phyloP scores from a whole-genome alignment of 2,888 invertebrate species.

The Yponomeuta plumbellus region DNA sequence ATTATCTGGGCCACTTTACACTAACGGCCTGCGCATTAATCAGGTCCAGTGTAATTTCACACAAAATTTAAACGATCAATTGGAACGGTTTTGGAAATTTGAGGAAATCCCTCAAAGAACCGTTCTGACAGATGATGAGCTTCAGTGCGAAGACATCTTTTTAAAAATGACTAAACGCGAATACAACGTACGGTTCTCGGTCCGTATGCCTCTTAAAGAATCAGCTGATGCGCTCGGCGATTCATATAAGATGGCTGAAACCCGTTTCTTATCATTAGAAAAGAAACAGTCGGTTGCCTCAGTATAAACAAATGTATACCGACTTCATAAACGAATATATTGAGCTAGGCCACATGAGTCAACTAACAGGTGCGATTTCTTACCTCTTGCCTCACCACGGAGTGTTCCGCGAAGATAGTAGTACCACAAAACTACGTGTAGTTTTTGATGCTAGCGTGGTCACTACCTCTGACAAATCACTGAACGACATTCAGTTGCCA shows the following conservation, averaged over 20 bases:
- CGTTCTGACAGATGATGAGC: too few relatives aligned
- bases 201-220: constrained; percentile 28
- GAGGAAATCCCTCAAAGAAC: too few relatives aligned
- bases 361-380: too few relatives aligned
- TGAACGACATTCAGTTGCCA: constrained; percentile 26
- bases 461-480: constrained; percentile 23
- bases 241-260: constrained; percentile 24
- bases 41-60: too few relatives aligned
- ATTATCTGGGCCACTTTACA: too few relatives aligned
- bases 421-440: constrained; percentile 16
- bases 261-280: constrained; percentile 28
- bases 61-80: too few relatives aligned
- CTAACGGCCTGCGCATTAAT: too few relatives aligned
- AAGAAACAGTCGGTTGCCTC: background rate
- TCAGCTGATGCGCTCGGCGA: constrained; percentile 26
- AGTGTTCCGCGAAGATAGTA: background rate
- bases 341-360: constrained; percentile 13
- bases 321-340: constrained; percentile 16
- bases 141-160: constrained; percentile 28
- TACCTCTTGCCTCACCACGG: too few relatives aligned
- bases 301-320: constrained; percentile 7
- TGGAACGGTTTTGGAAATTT: too few relatives aligned
- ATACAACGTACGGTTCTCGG: constrained; percentile 26
- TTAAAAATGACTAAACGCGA: constrained; percentile 22
- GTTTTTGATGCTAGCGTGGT: constrained; percentile 24